These are phyloP conservation scores for Microctenopoma lineatum DNA, from an alignment of 2,797 vertebrate species.

Conservation along the genomic window DNA sequence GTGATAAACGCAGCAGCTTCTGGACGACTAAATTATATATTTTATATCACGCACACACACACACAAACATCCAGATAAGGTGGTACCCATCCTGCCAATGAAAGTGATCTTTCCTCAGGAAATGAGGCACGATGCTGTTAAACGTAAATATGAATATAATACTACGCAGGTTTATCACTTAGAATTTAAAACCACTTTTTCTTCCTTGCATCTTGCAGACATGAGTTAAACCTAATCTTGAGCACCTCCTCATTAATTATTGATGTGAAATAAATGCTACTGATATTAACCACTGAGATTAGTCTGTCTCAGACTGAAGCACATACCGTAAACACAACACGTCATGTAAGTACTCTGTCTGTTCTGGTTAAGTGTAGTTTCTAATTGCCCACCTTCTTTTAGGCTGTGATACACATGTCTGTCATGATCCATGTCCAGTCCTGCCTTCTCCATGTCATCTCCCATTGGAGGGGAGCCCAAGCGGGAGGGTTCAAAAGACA, in stretches of 20 bases:
- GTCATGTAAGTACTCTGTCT: constrained; percentile 23
- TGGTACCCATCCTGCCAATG: neutral
- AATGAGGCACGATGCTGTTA: neutral
- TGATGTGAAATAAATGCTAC: constrained; percentile 33
- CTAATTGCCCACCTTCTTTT: constrained; percentile 84
- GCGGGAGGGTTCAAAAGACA: constrained; percentile 79
- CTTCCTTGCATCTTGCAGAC: constrained; percentile 11
- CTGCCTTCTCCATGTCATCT: constrained; percentile 77
- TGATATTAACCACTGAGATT: constrained; percentile 19
- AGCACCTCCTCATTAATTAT: constrained; percentile 33
- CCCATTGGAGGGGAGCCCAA: constrained; percentile 77
- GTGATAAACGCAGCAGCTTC: too few relatives aligned
- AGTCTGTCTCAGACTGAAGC: neutral
- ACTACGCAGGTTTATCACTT: neutral
- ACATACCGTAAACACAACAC: constrained; percentile 38
- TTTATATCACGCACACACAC: neutral
- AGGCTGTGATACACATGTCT: constrained; percentile 83
- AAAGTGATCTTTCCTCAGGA: neutral
- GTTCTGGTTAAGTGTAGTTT: constrained; percentile 31
- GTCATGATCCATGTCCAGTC: constrained; percentile 74
- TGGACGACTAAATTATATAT: neutral
- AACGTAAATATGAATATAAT: neutral
- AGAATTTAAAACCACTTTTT: constrained; percentile 1
- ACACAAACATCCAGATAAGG: neutral
- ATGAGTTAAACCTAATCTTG: constrained; percentile 1